Conservation (phyloP, 2,888 invertebrate species). For the Galerucella pusilla region DNA sequence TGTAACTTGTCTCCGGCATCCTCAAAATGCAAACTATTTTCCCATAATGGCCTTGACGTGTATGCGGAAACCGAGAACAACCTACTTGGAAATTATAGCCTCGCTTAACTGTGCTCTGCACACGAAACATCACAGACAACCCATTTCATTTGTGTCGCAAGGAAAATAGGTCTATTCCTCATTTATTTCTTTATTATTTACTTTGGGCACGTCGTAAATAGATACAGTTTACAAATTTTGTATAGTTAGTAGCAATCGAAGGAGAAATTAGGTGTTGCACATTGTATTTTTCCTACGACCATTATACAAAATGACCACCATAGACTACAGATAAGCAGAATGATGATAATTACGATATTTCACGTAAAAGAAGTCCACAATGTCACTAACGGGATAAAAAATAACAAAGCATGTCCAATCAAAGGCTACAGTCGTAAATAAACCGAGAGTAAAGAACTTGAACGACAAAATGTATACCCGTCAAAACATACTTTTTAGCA, state of each 20-base stretch:
- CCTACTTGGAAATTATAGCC: not conserved
- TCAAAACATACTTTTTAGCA: constrained; percentile 36
- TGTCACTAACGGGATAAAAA: constrained; percentile 19
- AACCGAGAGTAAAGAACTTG: constrained; percentile 37
- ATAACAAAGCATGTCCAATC: constrained; percentile 33
- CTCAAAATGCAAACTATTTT: constrained; percentile 27
- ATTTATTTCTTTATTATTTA: too few species aligned
- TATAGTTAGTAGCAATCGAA: too few species aligned
- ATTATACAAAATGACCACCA: too few species aligned
- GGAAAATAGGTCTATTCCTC: not conserved
- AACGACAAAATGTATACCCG: constrained; percentile 32
- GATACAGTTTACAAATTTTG: too few species aligned
- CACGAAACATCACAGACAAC: constrained; percentile 12
- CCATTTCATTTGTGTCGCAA: not conserved
- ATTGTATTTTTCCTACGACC: too few species aligned
- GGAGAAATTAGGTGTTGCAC: too few species aligned
- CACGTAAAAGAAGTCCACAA: constrained; percentile 6
- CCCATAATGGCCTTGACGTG: constrained; percentile 27
- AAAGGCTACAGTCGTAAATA: constrained; percentile 38
- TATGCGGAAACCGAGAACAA: constrained; percentile 19
- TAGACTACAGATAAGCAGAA: too few species aligned
- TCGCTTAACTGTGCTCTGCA: not conserved
- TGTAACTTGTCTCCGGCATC: constrained; percentile 15
- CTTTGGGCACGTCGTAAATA: not conserved
- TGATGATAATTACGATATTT: too few species aligned